Base-by-base conservation (phyloP, 1,140 invertebrate genomes). In the Penaeus japonicus region DNA sequence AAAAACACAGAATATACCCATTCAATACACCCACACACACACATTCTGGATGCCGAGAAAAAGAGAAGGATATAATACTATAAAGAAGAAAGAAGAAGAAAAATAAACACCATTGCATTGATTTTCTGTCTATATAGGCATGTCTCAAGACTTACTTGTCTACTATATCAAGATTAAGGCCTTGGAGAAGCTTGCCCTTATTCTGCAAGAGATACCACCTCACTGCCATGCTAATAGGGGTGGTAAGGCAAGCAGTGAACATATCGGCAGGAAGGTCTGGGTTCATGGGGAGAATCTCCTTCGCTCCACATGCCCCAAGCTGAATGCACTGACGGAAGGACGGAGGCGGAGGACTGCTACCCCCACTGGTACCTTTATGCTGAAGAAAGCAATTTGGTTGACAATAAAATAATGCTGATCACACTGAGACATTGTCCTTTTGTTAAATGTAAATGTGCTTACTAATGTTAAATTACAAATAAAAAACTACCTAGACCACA, bases 241-340 rank as follows among this genome's bases (percentile, higher is more conserved):
- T 99, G 27, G 98, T 99, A 85, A 99, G 95, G 93, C 98, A 99
- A 30, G 98, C 95, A 30, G 99, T 99, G 93, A 99, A 99, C 73
- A 99, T 94, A 94, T 99, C 99, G 22, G 98, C 98, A n/a, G 99
- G 99, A 90, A 99, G 93, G 93, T 99, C 97, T 30, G 98, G 97
- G 94, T 99, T 98, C 97, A 99, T 98, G 7, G 99, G 99, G 89
- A 99, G 94, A 90, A 96, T 95, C 93, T 99, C 97, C 92, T 96
- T 96, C 22, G 96, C 95, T 47, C 96, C 95, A 93, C 99, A 99
- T 27, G 99, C 98, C 35, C 96, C 99, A 91, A 99, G 93, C 92
- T 99, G 98, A 92, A 99, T 99, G 92, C 98, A 99, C 92, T 90
- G 90, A 15, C 59, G 39, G 55, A 84, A 90, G 24, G 87, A 80